A percentile compares a stretch with the other conserved stretches of the same genome.
These are phyloP conservation scores for Azorinus chamasolen DNA, from an alignment of 2,888 invertebrate genomes.

Conservation along the genomic window DNA sequence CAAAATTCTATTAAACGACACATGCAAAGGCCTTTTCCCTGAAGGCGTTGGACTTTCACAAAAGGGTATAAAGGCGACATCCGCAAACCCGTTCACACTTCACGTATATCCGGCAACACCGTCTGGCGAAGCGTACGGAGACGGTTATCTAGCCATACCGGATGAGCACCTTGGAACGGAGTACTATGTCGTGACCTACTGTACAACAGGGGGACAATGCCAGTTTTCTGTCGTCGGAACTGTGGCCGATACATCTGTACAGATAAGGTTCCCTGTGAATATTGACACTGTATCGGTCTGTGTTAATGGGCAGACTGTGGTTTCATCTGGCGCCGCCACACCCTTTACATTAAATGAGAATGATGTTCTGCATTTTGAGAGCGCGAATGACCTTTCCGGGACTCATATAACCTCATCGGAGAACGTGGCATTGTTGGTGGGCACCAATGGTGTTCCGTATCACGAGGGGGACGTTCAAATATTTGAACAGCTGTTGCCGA, in stretches of 20 bases:
- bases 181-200: conserved; percentile 59
- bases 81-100: conserved; percentile 7
- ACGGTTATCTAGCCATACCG: conserved; percentile 58
- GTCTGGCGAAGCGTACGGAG: conserved; percentile 2
- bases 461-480: not conserved
- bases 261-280: conserved; percentile 26
- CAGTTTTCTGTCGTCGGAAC: conserved; percentile 49
- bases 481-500: conserved; percentile 65
- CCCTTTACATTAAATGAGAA: conserved; percentile 36
- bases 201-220: conserved; percentile 48
- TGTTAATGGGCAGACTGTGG: not conserved
- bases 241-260: conserved; percentile 27
- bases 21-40: conserved; percentile 23
- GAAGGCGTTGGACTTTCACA: conserved; percentile 3
- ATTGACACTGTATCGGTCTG: conserved; percentile 1
- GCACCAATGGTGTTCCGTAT: conserved; percentile 39
- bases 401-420: conserved; percentile 47
- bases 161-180: conserved; percentile 48
- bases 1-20: not conserved
- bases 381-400: conserved; percentile 56
- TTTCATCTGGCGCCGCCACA: conserved; percentile 13
- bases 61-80: conserved; percentile 28
- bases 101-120: conserved; percentile 31
- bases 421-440: conserved; percentile 51
- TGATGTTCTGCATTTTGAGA: conserved; percentile 58